Evolutionary conservation across 2,888 invertebrate genomes (phyloP), one percentile per base, ranked within the genome.

Genomic region (Xanthorhoe spadicearia): DNA sequence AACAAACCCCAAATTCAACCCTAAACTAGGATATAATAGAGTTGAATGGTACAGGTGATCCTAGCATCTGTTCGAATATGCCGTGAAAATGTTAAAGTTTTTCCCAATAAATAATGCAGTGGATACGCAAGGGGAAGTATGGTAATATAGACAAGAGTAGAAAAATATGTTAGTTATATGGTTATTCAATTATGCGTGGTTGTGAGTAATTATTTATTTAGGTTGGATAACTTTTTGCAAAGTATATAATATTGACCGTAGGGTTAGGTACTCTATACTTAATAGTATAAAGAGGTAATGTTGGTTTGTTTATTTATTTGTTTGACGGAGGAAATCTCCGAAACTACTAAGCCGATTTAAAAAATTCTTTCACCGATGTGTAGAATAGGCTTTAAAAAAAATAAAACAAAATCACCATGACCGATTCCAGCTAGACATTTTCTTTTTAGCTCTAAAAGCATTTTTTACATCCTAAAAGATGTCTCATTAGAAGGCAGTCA

Each of bases 41-140:
- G 86, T 79, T 68, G 74, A 80, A 81, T 78, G 74, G 84, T 84
- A 82, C 90, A 89, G 90, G 89, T 89, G 90, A 88, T 79, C 79
- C 77, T 73, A 84, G 80, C 90, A 87, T 86, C 86, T 89, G 90
- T 82, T 85, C 77, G 85, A 80, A 84, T 86, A 86, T 90, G 86
- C 88, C 87, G 85, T 83, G 87, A 85, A 88, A 89, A 89, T 88
- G 89, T 85, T 88, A 89, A 82, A 90, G 87, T 88, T 90, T 89
- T 89, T 84, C 83, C 86, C 88, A 90, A 91, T 91, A 92, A 91
- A 91, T 91, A 92, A 91, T 92, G 90, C 90, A 91, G 84, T 84
- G 79, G 53, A 75, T 73, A 61, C 67, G 60, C 65, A 77, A 76
- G 75, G 76, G 77, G 75, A 69, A 81, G 81, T 80, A 79, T 83